Base-by-base conservation (phyloP, 2,113 vertebrate genomes). In the Campylomormyrus numenius region DNA sequence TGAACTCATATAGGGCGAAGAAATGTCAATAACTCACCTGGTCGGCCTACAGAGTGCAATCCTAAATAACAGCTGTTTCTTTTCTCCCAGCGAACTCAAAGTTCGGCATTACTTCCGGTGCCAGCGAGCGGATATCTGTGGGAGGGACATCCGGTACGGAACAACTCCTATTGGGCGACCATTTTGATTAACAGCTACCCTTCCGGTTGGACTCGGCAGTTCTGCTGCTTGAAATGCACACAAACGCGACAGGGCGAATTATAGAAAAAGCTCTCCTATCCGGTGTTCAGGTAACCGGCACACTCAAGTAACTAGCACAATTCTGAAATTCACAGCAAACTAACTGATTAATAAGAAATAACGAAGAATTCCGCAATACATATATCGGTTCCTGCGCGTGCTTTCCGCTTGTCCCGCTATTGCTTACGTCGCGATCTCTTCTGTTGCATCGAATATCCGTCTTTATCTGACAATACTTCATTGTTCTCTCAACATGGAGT, bases 51-150 rank as follows among this genome's bases (percentile, higher is more conserved):
- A 90, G 91, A 93, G 92, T 92, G 94, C 93, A 94, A 94, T 92
- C 91, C 92, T 90, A 92, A 94, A 94, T 94, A 95, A 94, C 95
- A 96, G 95, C 95, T 96, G 96, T 92, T 92, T 94, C 94, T 94
- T 92, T 94, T 90, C 89, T 90, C 91, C 93, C 93, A 91, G 93
- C 93, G 93, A 94, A 95, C 89, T 53, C 94, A 95, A 96, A 96
- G 95, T 96, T 94, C 92, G 93, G 94, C 92, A 94, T 93, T 94
- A 94, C 95, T 96, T 96, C 96, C 96, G 96, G 95, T 94, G 92
- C 91, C 86, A 88, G 42, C 90, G 77, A 46, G 27, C 94, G 94
- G 95, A 95, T 45, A 21, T 88, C 13, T 15, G 24, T 50, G 13
- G 39, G 83, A 9, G 39, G 83, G 83, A n/a, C 45, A n/a, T 85